Percentiles rank a stretch among this genome's conserved stretches.
phyloP scores from a whole-genome alignment of 2,888 invertebrate species.

The Ramazzottius varieornatus region DNA sequence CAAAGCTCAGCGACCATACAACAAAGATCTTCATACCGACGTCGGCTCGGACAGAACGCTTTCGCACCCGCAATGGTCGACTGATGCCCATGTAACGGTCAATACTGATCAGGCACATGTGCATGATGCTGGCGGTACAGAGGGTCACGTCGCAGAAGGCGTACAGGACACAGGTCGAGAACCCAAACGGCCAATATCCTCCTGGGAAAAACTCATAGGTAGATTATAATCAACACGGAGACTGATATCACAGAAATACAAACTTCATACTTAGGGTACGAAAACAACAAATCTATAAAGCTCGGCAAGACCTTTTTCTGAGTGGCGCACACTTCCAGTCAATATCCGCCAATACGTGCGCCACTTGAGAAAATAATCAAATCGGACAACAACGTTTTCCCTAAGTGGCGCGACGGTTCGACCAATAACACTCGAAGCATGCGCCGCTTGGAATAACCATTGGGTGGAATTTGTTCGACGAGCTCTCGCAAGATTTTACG shows the following conservation, averaged over 20 bases:
- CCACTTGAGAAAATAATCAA: too few relatives aligned
- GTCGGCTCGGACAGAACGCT: slow-evolving; percentile 14
- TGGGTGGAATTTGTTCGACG: too few relatives aligned
- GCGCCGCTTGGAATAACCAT: too few relatives aligned
- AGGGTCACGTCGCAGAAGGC: slow-evolving; percentile 47
- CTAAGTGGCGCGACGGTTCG: too few relatives aligned
- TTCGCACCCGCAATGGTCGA: slow-evolving; percentile 25
- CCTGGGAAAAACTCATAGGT: neutral
- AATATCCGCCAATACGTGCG: too few relatives aligned
- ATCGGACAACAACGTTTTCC: too few relatives aligned
- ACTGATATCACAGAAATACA: neutral
- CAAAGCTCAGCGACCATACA: slow-evolving; percentile 25
- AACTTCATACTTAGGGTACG: too few relatives aligned
- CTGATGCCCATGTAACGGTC: slow-evolving; percentile 29
- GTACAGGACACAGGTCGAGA: slow-evolving; percentile 34
- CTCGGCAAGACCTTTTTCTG: too few relatives aligned
- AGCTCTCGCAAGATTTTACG: too few relatives aligned
- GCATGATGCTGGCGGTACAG: slow-evolving; percentile 31
- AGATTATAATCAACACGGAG: neutral
- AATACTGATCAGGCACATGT: slow-evolving; percentile 31
- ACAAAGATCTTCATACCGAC: slow-evolving; percentile 24
- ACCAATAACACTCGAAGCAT: too few relatives aligned
- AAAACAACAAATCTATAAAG: too few relatives aligned
- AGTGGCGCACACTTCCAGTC: too few relatives aligned
- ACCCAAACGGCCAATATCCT: slow-evolving; percentile 65